Evolutionary conservation across 1,140 invertebrate genomes (phyloP).

Genomic region (Holcopasites calliopsidis): DNA sequence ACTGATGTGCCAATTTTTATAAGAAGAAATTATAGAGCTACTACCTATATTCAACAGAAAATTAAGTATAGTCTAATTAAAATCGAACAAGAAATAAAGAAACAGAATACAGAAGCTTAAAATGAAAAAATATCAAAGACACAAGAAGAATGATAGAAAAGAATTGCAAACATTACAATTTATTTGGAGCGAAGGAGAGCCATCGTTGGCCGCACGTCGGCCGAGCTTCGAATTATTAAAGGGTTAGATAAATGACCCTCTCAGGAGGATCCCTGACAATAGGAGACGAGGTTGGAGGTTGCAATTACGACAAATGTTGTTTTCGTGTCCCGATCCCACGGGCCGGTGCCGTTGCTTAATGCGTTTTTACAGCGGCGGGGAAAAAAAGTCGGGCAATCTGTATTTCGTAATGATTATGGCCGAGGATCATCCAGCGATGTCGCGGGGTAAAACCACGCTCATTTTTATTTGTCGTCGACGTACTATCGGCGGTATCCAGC

Average conservation of each 20-base stretch:
- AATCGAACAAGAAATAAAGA: too few relatives aligned
- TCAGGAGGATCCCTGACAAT: neutral
- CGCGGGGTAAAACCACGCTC: neutral
- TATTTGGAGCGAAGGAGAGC: slow-evolving; percentile 7
- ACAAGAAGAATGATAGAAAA: too few relatives aligned
- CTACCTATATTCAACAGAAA: too few relatives aligned
- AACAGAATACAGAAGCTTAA: too few relatives aligned
- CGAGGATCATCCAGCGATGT: neutral
- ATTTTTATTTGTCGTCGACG: neutral
- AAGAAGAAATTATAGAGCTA: too few relatives aligned
- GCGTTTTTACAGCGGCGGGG: neutral
- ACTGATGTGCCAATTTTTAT: too few relatives aligned
- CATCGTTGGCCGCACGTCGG: neutral
- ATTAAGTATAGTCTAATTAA: too few relatives aligned
- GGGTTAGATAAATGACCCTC: neutral
- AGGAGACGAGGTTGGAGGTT: neutral
- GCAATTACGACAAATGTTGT: slow-evolving; percentile 37
- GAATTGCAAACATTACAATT: neutral
- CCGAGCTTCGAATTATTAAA: neutral
- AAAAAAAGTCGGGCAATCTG: slow-evolving; percentile 2
- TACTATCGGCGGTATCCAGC: neutral
- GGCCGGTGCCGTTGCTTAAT: slow-evolving; percentile 1
- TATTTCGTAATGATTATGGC: slow-evolving; percentile 15
- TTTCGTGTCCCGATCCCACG: slow-evolving; percentile 1
- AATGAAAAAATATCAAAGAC: too few relatives aligned